Conservation (phyloP, 1,140 invertebrate species). For the Dolichoris vasculosae region DNA sequence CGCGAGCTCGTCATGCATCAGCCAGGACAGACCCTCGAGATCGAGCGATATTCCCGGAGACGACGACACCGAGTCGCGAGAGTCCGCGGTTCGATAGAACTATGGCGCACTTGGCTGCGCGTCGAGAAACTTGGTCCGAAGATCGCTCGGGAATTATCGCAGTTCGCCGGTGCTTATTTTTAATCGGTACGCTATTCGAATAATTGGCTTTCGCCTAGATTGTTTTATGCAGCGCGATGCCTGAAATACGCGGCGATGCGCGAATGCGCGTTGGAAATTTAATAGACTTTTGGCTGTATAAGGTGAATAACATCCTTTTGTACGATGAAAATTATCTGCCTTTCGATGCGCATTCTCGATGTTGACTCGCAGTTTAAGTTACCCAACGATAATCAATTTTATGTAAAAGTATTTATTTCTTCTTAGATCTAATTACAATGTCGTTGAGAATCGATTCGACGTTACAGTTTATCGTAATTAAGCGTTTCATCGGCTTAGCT, state of each 20-base stretch:
- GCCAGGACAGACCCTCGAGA: background rate
- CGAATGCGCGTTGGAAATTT: background rate
- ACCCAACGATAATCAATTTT: background rate
- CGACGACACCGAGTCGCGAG: background rate
- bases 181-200: background rate
- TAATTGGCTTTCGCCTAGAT: background rate
- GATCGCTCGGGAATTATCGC: background rate
- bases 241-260: background rate
- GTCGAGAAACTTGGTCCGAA: background rate
- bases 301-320: background rate
- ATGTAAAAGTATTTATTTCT: background rate
- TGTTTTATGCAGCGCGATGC: background rate
- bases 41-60: conserved; percentile 5
- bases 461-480: background rate
- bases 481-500: no score
- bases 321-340: background rate
- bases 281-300: background rate
- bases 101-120: background rate
- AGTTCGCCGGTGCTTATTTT: background rate
- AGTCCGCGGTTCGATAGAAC: background rate
- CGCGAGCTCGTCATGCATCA: conserved; percentile 37
- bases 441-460: background rate
- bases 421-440: background rate
- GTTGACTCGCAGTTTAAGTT: background rate
- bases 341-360: background rate